phyloP scores from a whole-genome alignment of 2,113 vertebrate species.

The Datnioides undecimradiatus region DNA sequence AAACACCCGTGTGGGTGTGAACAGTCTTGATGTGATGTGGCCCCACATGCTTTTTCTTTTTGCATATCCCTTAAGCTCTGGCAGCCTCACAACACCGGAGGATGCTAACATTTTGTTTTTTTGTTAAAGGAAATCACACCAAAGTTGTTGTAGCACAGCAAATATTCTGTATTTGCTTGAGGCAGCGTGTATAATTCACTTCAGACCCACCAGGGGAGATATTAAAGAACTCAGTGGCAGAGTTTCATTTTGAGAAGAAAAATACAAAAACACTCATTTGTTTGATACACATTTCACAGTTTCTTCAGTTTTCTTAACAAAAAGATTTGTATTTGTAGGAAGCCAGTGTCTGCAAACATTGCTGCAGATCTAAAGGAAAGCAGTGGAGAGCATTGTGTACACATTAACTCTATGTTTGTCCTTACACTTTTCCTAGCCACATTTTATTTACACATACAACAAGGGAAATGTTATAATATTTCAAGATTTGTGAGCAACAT shows the following conservation, averaged over 20 bases:
- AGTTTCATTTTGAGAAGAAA: slow-evolving; percentile 39
- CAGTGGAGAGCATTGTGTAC: not conserved
- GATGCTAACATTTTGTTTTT: slow-evolving; percentile 35
- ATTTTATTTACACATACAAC: not conserved
- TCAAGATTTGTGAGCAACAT: not conserved
- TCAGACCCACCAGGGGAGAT: slow-evolving; percentile 52
- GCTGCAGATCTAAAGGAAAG: not conserved
- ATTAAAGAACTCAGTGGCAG: slow-evolving; percentile 50
- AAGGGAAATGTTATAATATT: not conserved
- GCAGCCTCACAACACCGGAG: not conserved
- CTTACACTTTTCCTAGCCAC: not conserved
- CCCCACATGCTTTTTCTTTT: slow-evolving; percentile 12
- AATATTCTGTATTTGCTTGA: slow-evolving; percentile 66
- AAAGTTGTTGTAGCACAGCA: slow-evolving; percentile 36
- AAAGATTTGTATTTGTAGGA: slow-evolving; percentile 15
- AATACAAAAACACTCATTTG: slow-evolving; percentile 35
- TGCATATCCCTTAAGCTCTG: slow-evolving; percentile 20
- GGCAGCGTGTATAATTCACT: slow-evolving; percentile 65
- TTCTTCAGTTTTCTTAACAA: slow-evolving; percentile 24
- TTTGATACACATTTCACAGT: slow-evolving; percentile 40
- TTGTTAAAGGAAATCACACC: slow-evolving; percentile 44
- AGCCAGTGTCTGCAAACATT: slow-evolving; percentile 13
- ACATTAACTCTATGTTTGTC: not conserved
- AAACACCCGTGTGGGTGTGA: slow-evolving; percentile 18
- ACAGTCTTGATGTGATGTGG: not conserved